Percentiles rank a stretch among this genome's conserved stretches.
Conservation (phyloP, 2,797 vertebrate species). For the Phaenicophaeus curvirostris region DNA sequence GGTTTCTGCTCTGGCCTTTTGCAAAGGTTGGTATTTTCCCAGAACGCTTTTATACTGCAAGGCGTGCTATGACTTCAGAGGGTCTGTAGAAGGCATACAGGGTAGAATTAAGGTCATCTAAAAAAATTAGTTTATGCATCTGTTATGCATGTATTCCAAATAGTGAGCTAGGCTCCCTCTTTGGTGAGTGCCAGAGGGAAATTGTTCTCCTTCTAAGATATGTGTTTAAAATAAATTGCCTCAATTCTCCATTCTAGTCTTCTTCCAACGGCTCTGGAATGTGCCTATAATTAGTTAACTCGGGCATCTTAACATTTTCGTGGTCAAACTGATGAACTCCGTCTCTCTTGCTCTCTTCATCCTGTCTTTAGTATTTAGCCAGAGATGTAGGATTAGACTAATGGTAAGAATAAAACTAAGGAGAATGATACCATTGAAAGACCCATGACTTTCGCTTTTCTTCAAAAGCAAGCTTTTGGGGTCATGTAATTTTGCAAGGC, state of each 20-base stretch:
- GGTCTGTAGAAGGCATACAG: background rate
- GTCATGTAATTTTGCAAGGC: background rate
- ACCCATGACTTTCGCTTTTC: background rate
- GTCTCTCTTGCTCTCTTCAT: background rate
- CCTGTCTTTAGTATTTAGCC: background rate
- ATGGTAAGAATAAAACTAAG: background rate
- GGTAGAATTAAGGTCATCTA: background rate
- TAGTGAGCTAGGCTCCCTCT: background rate
- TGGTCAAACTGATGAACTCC: background rate
- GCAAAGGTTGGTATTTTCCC: slow-evolving; percentile 17
- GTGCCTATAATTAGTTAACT: background rate
- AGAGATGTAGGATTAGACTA: background rate
- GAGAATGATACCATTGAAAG: background rate
- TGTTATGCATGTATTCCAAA: background rate
- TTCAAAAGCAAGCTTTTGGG: background rate
- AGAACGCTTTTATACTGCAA: background rate
- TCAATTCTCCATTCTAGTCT: background rate
- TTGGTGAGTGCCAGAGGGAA: background rate
- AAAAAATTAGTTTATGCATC: background rate
- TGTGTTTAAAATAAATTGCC: background rate
- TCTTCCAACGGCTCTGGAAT: background rate
- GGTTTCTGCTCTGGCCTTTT: background rate
- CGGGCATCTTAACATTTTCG: background rate
- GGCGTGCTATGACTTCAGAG: accelerated
- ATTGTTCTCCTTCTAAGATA: background rate